Conservation (phyloP, 2,888 invertebrate species). For the Acronicta leporina region DNA sequence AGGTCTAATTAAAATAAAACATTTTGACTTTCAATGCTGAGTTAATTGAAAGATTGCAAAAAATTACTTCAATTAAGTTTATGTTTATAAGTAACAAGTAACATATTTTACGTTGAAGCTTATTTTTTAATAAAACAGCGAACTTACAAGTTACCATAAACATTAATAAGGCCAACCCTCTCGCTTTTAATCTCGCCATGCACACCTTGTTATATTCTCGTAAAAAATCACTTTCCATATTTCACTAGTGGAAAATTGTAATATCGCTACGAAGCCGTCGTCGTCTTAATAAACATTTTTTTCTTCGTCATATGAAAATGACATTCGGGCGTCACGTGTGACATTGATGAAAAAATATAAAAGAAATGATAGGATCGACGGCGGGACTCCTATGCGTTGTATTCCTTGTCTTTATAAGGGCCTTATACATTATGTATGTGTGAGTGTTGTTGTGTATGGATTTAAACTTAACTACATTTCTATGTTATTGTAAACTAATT, state of each 20-base stretch:
- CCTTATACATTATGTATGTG: constrained; percentile 36
- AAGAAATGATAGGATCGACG: constrained; percentile 85
- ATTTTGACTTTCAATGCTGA: too few species aligned
- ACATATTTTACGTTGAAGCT: background rate
- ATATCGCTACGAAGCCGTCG: constrained; percentile 75
- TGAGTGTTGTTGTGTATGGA: background rate
- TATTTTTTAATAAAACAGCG: constrained; percentile 41
- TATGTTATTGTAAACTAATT: too few species aligned
- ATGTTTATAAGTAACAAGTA: background rate
- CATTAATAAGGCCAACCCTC: constrained; percentile 75
- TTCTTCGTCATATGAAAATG: constrained; percentile 87
- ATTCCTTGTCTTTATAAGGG: constrained; percentile 58
- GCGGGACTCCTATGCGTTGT: constrained; percentile 61
- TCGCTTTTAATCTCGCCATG: constrained; percentile 82
- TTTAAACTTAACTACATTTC: too few species aligned
- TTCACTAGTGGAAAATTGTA: constrained; percentile 88
- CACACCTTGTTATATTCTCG: constrained; percentile 87
- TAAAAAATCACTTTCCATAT: constrained; percentile 89
- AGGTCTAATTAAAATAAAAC: too few species aligned
- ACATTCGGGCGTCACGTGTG: constrained; percentile 88
- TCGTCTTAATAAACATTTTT: constrained; percentile 88
- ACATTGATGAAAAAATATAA: constrained; percentile 89
- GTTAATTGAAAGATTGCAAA: too few species aligned
- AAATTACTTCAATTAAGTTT: too few species aligned
- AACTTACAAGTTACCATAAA: constrained; percentile 38